phyloP scores from a whole-genome alignment of 1,140 invertebrate species.

The Habropoda laboriosa region DNA sequence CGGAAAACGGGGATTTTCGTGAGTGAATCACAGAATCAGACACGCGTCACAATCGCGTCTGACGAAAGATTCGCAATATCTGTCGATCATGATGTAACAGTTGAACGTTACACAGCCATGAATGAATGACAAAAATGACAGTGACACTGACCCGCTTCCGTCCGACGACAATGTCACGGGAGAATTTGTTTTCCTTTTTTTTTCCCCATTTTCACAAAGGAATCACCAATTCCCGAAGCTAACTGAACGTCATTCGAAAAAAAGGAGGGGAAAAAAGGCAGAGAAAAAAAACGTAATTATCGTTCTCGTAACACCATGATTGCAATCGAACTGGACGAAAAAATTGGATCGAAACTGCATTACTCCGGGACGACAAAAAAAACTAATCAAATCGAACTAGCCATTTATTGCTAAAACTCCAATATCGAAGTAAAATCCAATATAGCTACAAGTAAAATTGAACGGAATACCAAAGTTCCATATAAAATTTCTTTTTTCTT shows the following conservation, averaged over 20 bases:
- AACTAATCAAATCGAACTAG: slow-evolving; percentile 33
- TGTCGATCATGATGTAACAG: slow-evolving; percentile 15
- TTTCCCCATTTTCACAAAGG: not conserved
- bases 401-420: slow-evolving; percentile 30
- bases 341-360: slow-evolving; percentile 7
- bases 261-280: too few species aligned
- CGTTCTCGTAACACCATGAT: slow-evolving; percentile 11
- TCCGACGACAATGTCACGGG: not conserved
- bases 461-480: slow-evolving; percentile 4
- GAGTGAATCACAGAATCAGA: too few species aligned
- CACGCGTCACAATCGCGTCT: not conserved
- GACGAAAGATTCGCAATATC: slow-evolving; percentile 11
- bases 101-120: not conserved
- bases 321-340: slow-evolving; percentile 7
- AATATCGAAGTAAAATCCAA: slow-evolving; percentile 28
- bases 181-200: too few species aligned
- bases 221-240: not conserved
- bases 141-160: slow-evolving; percentile 10
- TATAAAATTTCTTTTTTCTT: not conserved
- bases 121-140: slow-evolving; percentile 2
- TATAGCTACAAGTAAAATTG: slow-evolving; percentile 27
- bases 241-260: not conserved
- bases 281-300: slow-evolving; percentile 6
- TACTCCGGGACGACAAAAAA: not conserved
- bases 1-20: not conserved